Conservation (phyloP, 2,113 vertebrate species). For the Cyphomyrus plagiostoma region DNA sequence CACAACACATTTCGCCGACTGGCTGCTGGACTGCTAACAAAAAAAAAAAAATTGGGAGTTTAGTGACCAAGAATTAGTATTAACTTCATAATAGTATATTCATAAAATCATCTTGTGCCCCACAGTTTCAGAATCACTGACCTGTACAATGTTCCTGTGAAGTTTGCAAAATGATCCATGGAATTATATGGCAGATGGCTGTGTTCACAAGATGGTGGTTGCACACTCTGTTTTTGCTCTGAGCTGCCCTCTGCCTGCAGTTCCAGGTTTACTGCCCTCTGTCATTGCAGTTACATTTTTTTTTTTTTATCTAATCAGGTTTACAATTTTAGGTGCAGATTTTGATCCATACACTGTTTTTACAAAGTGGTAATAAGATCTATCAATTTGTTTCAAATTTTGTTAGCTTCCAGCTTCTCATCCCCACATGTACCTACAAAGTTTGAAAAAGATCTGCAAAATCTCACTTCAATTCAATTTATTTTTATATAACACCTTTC, state of each 20-base stretch:
- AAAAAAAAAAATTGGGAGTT: background rate
- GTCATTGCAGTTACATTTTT: background rate
- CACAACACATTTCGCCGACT: background rate
- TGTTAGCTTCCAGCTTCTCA: background rate
- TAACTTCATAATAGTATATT: background rate
- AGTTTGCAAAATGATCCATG: background rate
- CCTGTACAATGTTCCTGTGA: background rate
- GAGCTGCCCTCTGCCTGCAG: background rate
- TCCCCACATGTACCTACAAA: background rate
- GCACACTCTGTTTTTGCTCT: background rate
- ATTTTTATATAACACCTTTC: background rate
- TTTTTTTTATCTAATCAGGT: background rate
- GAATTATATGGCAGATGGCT: background rate
- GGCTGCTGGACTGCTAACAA: background rate
- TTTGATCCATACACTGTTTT: background rate
- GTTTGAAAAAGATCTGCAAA: background rate
- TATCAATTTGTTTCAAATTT: too few species aligned
- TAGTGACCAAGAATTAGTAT: background rate
- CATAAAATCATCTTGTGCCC: background rate
- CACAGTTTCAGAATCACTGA: background rate
- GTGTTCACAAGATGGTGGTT: background rate
- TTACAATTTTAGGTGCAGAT: background rate
- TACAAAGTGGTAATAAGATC: background rate
- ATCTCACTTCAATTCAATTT: background rate
- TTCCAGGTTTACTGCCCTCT: background rate